Percentiles rank a stretch among this genome's conserved stretches.
Evolutionary conservation across 35 echinoderm and acorn worm genomes (phyloP).

Genomic region (Strongylocentrotus purpuratus): DNA sequence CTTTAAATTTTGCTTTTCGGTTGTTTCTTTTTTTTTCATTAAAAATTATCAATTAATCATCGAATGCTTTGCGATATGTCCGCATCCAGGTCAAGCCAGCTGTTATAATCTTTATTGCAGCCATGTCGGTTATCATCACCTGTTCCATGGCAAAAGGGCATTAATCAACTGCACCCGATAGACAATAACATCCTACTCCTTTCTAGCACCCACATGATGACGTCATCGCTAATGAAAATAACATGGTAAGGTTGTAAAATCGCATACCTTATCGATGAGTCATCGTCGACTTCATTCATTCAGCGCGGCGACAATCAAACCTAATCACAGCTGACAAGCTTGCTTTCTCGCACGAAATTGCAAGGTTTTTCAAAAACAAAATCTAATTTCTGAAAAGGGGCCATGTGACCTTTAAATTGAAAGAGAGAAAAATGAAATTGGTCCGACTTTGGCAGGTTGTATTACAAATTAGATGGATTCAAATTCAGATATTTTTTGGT

Average conservation of each 20-base stretch:
- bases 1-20: no score
- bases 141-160: no score
- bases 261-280: background rate
- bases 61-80: no score
- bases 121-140: no score
- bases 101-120: no score
- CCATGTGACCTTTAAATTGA: background rate
- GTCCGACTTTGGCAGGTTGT: background rate
- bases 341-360: background rate
- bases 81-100: no score
- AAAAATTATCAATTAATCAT: no score
- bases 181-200: background rate
- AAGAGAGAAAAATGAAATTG: background rate
- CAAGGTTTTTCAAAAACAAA: background rate
- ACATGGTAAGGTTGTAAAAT: background rate
- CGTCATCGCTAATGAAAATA: background rate
- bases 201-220: background rate
- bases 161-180: no score
- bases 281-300: background rate
- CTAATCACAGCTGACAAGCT: background rate
- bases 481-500: background rate
- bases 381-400: constrained; percentile 1
- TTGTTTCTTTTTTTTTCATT: no score
- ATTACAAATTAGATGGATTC: background rate
- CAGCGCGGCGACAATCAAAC: background rate